Percentiles rank a stretch among this genome's conserved stretches.
Conservation (phyloP, 1,140 invertebrate genomes). For the Cephus cinctus region DNA sequence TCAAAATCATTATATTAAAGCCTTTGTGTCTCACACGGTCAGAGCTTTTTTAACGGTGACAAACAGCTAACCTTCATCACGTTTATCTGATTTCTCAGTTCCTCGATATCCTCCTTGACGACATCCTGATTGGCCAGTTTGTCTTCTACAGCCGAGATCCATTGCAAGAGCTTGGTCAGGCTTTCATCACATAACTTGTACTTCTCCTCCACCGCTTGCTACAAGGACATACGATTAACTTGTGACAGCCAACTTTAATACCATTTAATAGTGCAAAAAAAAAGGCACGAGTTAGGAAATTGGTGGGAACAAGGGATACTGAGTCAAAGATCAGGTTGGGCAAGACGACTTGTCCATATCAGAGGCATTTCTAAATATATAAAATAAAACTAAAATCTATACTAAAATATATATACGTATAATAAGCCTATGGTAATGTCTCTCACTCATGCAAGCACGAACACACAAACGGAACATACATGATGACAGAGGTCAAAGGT, state of each 20-base stretch:
- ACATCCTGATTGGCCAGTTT: slow-evolving; percentile 84
- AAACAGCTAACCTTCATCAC: slow-evolving; percentile 70
- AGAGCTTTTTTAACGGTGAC: neutral
- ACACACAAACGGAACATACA: slow-evolving; percentile 43
- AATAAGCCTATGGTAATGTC: slow-evolving; percentile 43
- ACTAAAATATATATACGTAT: slow-evolving; percentile 16
- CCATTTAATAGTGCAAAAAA: too few species aligned
- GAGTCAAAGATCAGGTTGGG: too few species aligned
- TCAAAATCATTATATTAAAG: neutral
- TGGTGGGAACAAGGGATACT: too few species aligned
- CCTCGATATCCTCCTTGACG: slow-evolving; percentile 84
- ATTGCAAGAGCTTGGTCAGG: slow-evolving; percentile 80
- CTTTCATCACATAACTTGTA: slow-evolving; percentile 87
- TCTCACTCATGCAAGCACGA: slow-evolving; percentile 55
- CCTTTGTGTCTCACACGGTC: neutral
- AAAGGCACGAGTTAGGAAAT: too few species aligned
- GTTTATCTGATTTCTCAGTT: slow-evolving; percentile 87
- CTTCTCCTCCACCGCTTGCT: slow-evolving; percentile 94
- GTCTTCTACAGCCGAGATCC: slow-evolving; percentile 84
- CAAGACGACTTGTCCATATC: too few species aligned
- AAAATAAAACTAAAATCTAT: slow-evolving; percentile 26
- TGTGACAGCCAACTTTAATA: too few species aligned
- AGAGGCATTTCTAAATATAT: slow-evolving; percentile 10
- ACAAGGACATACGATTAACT: too few species aligned
- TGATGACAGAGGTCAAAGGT: slow-evolving; percentile 32